Conservation (phyloP, 1,140 invertebrate species). For the Drosophila dunni region DNA sequence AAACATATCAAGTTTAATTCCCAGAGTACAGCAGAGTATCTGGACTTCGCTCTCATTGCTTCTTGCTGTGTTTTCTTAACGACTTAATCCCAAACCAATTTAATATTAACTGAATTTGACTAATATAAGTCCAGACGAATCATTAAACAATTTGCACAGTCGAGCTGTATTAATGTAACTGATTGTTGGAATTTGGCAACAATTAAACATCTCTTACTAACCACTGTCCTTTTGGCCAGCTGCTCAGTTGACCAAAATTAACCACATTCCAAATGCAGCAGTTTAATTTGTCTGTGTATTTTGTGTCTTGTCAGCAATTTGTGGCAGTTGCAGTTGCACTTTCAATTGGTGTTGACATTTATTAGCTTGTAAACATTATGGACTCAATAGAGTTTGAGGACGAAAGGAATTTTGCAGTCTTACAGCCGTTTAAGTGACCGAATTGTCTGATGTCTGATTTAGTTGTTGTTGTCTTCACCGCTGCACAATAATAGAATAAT, state of each 20-base stretch:
- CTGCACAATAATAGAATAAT: conserved; percentile 2
- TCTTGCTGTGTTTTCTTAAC: no score
- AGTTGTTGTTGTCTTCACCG: neutral
- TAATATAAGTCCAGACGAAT: conserved; percentile 8
- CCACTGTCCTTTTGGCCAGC: conserved; percentile 38
- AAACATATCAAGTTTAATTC: no score
- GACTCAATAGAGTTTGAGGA: conserved; percentile 39
- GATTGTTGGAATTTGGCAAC: conserved; percentile 38
- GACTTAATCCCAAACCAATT: neutral
- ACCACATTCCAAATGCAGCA: conserved; percentile 67
- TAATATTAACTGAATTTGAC: conserved; percentile 9
- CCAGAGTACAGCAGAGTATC: no score
- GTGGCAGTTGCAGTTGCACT: conserved; percentile 30
- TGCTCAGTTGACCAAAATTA: conserved; percentile 48
- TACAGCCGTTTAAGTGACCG: conserved; percentile 52
- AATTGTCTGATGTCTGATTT: conserved; percentile 11
- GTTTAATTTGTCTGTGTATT: conserved; percentile 57
- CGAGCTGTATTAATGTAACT: neutral
- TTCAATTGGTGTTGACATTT: conserved; percentile 52
- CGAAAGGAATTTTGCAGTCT: conserved; percentile 48
- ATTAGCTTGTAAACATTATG: conserved; percentile 70
- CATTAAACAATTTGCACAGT: conserved; percentile 14
- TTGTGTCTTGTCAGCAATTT: conserved; percentile 57
- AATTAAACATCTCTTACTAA: conserved; percentile 4
- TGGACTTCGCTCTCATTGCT: no score